These are phyloP conservation scores for Noctua pronuba DNA, from an alignment of 2,888 invertebrate species.

Conservation along the genomic window DNA sequence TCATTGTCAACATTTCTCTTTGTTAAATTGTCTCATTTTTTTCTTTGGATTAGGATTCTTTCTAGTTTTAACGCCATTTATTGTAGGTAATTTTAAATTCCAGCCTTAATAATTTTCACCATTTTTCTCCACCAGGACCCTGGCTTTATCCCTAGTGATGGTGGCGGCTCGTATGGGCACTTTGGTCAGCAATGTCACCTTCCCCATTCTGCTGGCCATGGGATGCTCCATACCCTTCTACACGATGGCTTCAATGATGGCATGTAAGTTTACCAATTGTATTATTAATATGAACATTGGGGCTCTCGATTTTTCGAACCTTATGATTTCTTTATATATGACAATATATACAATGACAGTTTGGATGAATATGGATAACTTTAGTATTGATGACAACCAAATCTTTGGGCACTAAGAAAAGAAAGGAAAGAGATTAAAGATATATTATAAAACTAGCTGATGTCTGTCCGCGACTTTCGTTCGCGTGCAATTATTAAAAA, in stretches of 20 bases:
- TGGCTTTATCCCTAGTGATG: constrained; percentile 78
- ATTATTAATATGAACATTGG: not conserved
- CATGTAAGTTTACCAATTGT: constrained; percentile 71
- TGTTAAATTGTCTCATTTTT: not conserved
- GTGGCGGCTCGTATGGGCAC: constrained; percentile 77
- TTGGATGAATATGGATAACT: not conserved
- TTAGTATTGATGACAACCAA: not conserved
- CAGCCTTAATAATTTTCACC: not conserved
- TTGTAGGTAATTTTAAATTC: not conserved
- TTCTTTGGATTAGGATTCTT: not conserved
- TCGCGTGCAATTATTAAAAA: too few relatives aligned
- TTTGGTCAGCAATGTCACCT: constrained; percentile 76
- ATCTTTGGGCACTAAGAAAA: not conserved
- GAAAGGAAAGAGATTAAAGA: too few relatives aligned
- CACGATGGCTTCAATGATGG: constrained; percentile 75
- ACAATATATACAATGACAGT: too few relatives aligned
- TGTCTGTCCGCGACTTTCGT: too few relatives aligned
- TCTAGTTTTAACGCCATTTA: not conserved
- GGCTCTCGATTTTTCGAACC: not conserved
- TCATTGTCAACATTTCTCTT: not conserved
- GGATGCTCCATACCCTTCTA: constrained; percentile 81
- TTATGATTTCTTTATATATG: too few relatives aligned
- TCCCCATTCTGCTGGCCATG: constrained; percentile 77
- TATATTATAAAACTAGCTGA: too few relatives aligned
- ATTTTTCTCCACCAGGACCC: constrained; percentile 71